Evolutionary conservation across 2,113 vertebrate species (phyloP), one percentile per base, ranked within the genome.

Genomic region (Cephalopterus ornatus): DNA sequence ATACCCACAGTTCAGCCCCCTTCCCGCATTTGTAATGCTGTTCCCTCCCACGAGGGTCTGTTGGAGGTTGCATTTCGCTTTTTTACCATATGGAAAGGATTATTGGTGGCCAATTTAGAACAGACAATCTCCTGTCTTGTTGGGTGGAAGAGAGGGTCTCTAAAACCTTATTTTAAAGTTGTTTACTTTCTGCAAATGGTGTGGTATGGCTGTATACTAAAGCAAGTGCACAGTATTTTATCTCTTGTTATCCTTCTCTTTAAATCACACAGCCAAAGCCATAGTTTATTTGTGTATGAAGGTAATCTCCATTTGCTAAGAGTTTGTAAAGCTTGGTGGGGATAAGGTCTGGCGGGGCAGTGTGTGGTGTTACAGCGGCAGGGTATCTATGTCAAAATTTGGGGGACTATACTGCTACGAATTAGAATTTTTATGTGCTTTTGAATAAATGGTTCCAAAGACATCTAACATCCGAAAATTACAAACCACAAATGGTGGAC

Each of bases 31-130:
- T n/a, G 30, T 41, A n/a, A 33, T 44, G 85, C 94, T 8, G 6
- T 65, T 92, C 61, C 88, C 92, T 84, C 93, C 95, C 73, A 76
- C 65, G 7, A 44, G 70, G 62, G 58, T 77, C 95, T 89, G 6
- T 33, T 15, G 53, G 59, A 77, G 61, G 72, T 71, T 86, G 41
- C 67, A 22, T 79, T 95, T 80, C 92, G 81, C 72, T 81, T 87
- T 35, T 79, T 87, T 53, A 85, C 93, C 94, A 88, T 79, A 92
- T 71, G 76, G 88, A 71, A 65, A 56, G 52, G n/a, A 73, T 90
- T 96, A 75, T 9, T 67, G 49, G 55, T 5, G 76, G 33, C 72
- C 71, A 74, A 11, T 94, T 77, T 88, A 86, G 85, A 96, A 61
- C 67, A 88, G 52, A 41, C 72, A 20, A 39, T 80, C 7, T 5